Evolutionary conservation across 2,113 vertebrate genomes (phyloP), one percentile per base, ranked within the genome.

Genomic region (Plotosus lineatus): DNA sequence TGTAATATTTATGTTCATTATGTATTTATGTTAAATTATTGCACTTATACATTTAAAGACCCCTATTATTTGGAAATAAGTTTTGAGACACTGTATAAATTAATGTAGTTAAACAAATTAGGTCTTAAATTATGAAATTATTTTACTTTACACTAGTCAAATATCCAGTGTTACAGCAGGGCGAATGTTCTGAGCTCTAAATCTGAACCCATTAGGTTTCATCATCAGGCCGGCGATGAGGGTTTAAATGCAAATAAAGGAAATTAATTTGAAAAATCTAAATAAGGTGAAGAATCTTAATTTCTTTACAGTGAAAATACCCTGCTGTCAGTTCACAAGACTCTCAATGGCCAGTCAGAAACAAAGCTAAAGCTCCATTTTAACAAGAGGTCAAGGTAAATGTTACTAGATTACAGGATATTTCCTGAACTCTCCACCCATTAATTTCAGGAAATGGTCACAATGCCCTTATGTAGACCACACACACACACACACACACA

Each of bases 371-470:
- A 33, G 42, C 66, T 76, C 86, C 84, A 76, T 42, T 36, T 75
- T 42, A 77, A 72, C 46, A 86, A 50, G 79, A 85, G 88, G 90
- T 89, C 88, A 92, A 90, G 89, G 77, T 90, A 81, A 86, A 58
- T 71, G 65, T 40, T 53, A 82, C 77, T 75, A 71, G 68, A 73
- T 80, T 61, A 80, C 68, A 6, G 23, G 44, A 9, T 50, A 75
- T 65, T 81, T 71, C 56, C 44, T 75, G 79, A 81, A 81, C 46
- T 38, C 56, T 74, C 71, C 71, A 81, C 69, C 79, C 71, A 65
- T 23, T 81, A 75, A 63, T 33, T 81, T 60, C 71, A 75, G 58
- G 79, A 81, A 81, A 51, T 28, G 10, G 44, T 80, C 46, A 81
- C 69, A 80, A 80, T 60, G 56, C 55, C 79, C 40, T 61, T 40